A percentile compares a stretch with the other conserved stretches of the same genome.
Conservation (phyloP, 2,888 invertebrate genomes). For the Brachypalpus laphriformis region DNA sequence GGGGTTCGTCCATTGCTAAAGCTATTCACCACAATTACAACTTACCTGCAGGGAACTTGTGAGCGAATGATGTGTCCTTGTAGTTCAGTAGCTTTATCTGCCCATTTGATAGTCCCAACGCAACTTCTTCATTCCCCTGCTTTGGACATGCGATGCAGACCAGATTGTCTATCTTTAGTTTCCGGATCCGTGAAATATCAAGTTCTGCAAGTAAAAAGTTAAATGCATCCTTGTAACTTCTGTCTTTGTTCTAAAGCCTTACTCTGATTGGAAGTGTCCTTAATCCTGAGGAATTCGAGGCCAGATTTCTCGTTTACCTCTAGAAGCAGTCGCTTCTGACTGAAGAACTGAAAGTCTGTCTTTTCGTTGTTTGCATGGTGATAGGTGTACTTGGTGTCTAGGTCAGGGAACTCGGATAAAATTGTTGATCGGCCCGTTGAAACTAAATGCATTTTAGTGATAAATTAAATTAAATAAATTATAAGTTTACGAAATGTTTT, state of each 20-base stretch:
- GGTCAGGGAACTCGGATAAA: conserved; percentile 79
- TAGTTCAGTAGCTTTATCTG: conserved; percentile 79
- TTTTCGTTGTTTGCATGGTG: conserved; percentile 78
- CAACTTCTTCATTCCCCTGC: conserved; percentile 79
- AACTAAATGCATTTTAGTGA: conserved; percentile 79
- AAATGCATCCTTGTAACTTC: too few relatives aligned
- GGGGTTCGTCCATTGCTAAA: too few relatives aligned
- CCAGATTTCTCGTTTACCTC: conserved; percentile 80
- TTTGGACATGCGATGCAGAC: conserved; percentile 81
- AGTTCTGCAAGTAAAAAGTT: conserved; percentile 67
- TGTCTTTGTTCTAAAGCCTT: background rate
- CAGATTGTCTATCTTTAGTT: conserved; percentile 79
- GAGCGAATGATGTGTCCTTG: conserved; percentile 77
- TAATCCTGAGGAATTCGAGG: conserved; percentile 80
- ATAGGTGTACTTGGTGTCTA: conserved; percentile 79
- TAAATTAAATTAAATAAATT: conserved; percentile 8
- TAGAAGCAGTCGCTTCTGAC: conserved; percentile 78
- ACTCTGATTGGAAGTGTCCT: conserved; percentile 77
- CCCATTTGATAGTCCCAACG: conserved; percentile 80
- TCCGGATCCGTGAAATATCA: conserved; percentile 80
- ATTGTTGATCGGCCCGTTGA: conserved; percentile 80
- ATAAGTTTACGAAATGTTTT: background rate
- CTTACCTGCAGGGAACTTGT: conserved; percentile 79
- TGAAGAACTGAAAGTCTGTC: conserved; percentile 81
- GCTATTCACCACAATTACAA: too few relatives aligned